Conservation (phyloP, 2,888 invertebrate species). For the Drosophila merina region DNA sequence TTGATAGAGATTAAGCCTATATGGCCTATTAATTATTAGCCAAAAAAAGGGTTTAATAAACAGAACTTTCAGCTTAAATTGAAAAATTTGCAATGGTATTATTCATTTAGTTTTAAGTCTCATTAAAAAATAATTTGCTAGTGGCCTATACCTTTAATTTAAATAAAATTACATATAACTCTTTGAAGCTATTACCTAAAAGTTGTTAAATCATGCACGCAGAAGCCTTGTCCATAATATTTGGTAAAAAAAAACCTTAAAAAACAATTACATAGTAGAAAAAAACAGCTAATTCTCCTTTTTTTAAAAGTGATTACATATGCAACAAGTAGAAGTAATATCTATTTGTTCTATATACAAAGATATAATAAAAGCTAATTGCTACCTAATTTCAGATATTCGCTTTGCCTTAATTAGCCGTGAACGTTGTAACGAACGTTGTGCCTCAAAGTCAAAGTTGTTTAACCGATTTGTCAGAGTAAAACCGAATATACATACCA, state of each 20-base stretch:
- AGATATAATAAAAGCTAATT: conserved; percentile 34
- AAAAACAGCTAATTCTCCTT: too few species aligned
- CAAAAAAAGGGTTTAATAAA: too few species aligned
- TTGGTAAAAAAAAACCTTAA: neutral
- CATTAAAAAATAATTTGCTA: too few species aligned
- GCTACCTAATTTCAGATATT: conserved; percentile 47
- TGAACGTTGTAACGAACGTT: conserved; percentile 40
- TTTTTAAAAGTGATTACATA: neutral
- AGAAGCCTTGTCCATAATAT: neutral
- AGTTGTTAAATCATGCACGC: too few species aligned
- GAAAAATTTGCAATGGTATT: too few species aligned
- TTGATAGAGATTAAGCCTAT: too few species aligned
- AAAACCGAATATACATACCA: neutral
- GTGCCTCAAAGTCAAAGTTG: conserved; percentile 40
- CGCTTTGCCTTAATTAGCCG: conserved; percentile 21
- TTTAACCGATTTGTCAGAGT: conserved; percentile 27
- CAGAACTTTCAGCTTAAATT: too few species aligned
- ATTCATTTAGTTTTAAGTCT: too few species aligned
- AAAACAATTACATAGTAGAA: neutral
- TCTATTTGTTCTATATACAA: conserved; percentile 16
- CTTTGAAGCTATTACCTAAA: too few species aligned
- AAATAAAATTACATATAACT: neutral
- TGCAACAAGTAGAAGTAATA: conserved; percentile 9
- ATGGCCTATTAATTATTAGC: too few species aligned
- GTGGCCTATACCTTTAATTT: neutral